phyloP scores from a whole-genome alignment of 1,140 invertebrate genomes.

The Aphelinus atriplicis region DNA sequence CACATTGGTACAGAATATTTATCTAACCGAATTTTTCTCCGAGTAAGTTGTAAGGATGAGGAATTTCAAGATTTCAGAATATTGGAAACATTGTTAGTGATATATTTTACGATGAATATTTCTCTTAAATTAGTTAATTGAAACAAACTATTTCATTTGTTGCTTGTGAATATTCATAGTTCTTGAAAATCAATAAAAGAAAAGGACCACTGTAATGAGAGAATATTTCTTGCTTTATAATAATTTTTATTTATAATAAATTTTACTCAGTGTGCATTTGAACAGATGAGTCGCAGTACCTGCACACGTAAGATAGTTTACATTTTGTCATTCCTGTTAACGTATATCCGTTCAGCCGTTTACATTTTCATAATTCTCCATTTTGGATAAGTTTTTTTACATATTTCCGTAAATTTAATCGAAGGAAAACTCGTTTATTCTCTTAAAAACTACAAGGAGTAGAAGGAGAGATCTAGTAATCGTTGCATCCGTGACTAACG shows the following conservation, averaged over 20 bases:
- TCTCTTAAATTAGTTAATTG: too few species aligned
- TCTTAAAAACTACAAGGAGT: constrained; percentile 38
- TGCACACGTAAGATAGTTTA: constrained; percentile 50
- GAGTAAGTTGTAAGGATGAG: too few species aligned
- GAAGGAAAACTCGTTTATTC: constrained; percentile 47
- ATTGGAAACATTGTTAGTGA: too few species aligned
- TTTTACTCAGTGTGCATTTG: constrained; percentile 51
- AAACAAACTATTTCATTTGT: too few species aligned
- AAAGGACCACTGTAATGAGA: too few species aligned
- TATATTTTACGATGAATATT: too few species aligned
- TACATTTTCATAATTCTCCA: constrained; percentile 37
- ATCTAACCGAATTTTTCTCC: too few species aligned
- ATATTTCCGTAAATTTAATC: constrained; percentile 45
- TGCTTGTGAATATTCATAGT: too few species aligned
- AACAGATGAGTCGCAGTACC: constrained; percentile 37
- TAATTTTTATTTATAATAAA: constrained; percentile 65
- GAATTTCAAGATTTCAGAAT: too few species aligned
- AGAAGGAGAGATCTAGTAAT: constrained; percentile 38
- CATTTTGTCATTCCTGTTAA: constrained; percentile 55
- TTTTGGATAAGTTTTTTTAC: too few species aligned
- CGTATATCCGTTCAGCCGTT: constrained; percentile 55
- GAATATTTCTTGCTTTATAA: constrained; percentile 53
- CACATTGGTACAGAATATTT: too few species aligned
- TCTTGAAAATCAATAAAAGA: too few species aligned
- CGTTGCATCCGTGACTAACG: constrained; percentile 41